Conservation (phyloP, 1,140 invertebrate species). For the Zophobas morio region DNA sequence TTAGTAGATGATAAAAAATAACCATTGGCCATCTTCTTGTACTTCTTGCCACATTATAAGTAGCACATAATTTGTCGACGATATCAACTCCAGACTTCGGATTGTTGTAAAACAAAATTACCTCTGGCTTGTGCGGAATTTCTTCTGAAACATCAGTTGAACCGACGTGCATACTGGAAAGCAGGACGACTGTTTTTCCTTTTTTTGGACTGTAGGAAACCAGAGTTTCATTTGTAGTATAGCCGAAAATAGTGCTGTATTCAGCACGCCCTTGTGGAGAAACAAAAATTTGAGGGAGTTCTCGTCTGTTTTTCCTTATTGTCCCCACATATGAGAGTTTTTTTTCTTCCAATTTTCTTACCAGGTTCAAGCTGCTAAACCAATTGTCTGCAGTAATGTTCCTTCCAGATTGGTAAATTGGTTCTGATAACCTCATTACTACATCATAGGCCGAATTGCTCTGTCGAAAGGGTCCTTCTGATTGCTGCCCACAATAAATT, state of each 20-base stretch:
- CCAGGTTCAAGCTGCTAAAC: constrained; percentile 23
- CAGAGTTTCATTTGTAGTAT: constrained; percentile 36
- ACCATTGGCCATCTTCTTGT: constrained; percentile 14
- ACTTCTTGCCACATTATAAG: background rate
- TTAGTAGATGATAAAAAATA: constrained; percentile 10
- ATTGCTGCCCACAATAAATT: constrained; percentile 9
- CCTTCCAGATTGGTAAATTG: constrained; percentile 6
- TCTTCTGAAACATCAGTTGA: background rate
- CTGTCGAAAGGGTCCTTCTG: constrained; percentile 9
- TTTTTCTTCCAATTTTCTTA: constrained; percentile 23
- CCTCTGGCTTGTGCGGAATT: background rate
- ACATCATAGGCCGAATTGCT: background rate
- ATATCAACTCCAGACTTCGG: constrained; percentile 2
- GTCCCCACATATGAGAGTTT: constrained; percentile 20
- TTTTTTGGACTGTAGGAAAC: constrained; percentile 41
- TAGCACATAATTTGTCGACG: constrained; percentile 9
- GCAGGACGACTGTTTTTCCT: constrained; percentile 12
- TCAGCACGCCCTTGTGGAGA: background rate
- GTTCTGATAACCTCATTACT: constrained; percentile 19
- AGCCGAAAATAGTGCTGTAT: constrained; percentile 27
- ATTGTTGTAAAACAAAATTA: constrained; percentile 1
- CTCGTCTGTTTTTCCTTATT: constrained; percentile 15
- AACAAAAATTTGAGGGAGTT: constrained; percentile 1
- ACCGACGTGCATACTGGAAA: background rate
- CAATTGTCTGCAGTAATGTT: constrained; percentile 20